Conservation (phyloP, 1,140 invertebrate genomes). For the Melanaphis sacchari region DNA sequence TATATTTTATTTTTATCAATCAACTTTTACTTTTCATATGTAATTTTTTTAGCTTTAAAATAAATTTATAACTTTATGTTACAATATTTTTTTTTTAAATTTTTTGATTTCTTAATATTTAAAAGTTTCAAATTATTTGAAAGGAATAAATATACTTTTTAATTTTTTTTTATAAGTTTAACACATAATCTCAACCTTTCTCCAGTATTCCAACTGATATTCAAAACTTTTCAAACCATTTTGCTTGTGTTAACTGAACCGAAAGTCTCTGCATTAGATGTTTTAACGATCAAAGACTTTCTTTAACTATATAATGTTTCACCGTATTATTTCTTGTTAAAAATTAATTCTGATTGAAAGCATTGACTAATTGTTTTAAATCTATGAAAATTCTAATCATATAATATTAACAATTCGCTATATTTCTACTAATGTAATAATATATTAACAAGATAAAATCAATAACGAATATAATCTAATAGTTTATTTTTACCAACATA, state of each 20-base stretch:
- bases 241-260: background rate
- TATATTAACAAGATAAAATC: background rate
- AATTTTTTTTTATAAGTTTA: background rate
- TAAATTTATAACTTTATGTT: background rate
- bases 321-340: background rate
- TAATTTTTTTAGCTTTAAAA: background rate
- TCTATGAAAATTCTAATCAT: background rate
- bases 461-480: background rate
- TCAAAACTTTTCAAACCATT: background rate
- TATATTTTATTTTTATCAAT: background rate
- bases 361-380: background rate
- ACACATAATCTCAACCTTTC: slow-evolving; percentile 5
- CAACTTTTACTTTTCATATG: background rate
- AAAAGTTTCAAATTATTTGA: slow-evolving; percentile 2
- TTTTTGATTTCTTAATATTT: background rate
- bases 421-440: background rate
- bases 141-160: background rate
- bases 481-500: background rate
- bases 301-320: background rate
- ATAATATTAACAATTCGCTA: background rate
- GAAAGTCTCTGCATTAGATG: background rate
- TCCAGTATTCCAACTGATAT: background rate
- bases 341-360: background rate
- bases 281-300: background rate
- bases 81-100: background rate